Conservation (phyloP, 2,888 invertebrate genomes). For the Trichopoda pennipes region DNA sequence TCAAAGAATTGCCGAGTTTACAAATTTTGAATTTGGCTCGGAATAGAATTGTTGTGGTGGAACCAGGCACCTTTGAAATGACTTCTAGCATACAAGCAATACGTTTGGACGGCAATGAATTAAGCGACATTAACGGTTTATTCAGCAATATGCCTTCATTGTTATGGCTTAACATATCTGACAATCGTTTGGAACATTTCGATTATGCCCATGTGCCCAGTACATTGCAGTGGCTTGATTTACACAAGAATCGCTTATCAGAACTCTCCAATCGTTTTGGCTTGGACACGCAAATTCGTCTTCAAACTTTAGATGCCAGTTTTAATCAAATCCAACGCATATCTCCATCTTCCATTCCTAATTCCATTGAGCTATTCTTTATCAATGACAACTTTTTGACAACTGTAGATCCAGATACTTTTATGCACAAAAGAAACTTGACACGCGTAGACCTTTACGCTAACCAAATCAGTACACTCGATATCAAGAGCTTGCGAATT, state of each 20-base stretch:
- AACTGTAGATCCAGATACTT: slow-evolving; percentile 92
- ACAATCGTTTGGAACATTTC: slow-evolving; percentile 93
- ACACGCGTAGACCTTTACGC: slow-evolving; percentile 95
- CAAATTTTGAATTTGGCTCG: slow-evolving; percentile 94
- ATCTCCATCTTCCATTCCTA: slow-evolving; percentile 88
- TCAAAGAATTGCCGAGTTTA: slow-evolving; percentile 89
- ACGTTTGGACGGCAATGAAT: slow-evolving; percentile 91
- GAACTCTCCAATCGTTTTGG: slow-evolving; percentile 89
- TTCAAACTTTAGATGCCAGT: slow-evolving; percentile 94
- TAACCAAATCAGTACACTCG: slow-evolving; percentile 94
- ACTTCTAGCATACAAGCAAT: slow-evolving; percentile 92
- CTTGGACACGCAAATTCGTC: slow-evolving; percentile 85
- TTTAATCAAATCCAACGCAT: slow-evolving; percentile 92
- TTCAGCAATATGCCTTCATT: slow-evolving; percentile 91
- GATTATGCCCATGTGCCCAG: slow-evolving; percentile 92
- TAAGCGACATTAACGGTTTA: slow-evolving; percentile 90
- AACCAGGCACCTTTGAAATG: slow-evolving; percentile 90
- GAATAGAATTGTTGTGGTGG: slow-evolving; percentile 89
- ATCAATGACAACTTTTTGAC: slow-evolving; percentile 94
- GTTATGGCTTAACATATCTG: slow-evolving; percentile 94
- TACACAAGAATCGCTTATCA: slow-evolving; percentile 92
- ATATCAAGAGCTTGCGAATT: slow-evolving; percentile 92
- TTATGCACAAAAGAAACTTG: slow-evolving; percentile 92
- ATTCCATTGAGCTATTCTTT: slow-evolving; percentile 91
- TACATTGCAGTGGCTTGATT: slow-evolving; percentile 92